Conservation (phyloP, 2,113 vertebrate species). For the Nothocercus nigrocapillus region DNA sequence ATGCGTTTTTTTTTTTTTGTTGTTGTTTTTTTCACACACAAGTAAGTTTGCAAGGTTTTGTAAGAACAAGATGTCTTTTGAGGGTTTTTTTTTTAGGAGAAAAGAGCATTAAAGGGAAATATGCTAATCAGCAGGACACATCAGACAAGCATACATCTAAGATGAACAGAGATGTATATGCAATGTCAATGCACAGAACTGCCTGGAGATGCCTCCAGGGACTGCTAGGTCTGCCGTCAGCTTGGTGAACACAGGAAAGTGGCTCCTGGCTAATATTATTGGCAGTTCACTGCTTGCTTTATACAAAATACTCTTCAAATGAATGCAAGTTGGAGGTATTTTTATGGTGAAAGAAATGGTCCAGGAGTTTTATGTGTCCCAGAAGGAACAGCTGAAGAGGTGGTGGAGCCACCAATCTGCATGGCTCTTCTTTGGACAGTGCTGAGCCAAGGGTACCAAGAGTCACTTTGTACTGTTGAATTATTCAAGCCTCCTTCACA, state of each 20-base stretch:
- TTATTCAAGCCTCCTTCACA: slow-evolving; percentile 53
- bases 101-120: background rate
- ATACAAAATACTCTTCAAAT: background rate
- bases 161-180: background rate
- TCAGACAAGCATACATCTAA: background rate
- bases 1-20: no score
- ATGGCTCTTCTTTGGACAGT: background rate
- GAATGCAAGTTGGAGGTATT: background rate
- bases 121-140: background rate
- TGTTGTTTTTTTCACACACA: background rate
- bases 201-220: background rate
- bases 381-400: background rate
- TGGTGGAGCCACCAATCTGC: background rate
- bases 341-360: background rate
- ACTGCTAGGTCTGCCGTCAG: background rate
- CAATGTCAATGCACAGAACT: background rate
- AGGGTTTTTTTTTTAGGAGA: background rate
- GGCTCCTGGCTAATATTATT: background rate
- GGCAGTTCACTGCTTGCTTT: background rate
- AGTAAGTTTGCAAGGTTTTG: background rate
- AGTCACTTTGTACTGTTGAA: background rate
- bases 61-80: background rate
- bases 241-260: background rate
- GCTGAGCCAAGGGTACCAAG: background rate
- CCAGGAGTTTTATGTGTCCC: background rate